These are phyloP conservation scores for Nyctibius bracteatus DNA, from an alignment of 2,113 vertebrate genomes.

Conservation along the genomic window DNA sequence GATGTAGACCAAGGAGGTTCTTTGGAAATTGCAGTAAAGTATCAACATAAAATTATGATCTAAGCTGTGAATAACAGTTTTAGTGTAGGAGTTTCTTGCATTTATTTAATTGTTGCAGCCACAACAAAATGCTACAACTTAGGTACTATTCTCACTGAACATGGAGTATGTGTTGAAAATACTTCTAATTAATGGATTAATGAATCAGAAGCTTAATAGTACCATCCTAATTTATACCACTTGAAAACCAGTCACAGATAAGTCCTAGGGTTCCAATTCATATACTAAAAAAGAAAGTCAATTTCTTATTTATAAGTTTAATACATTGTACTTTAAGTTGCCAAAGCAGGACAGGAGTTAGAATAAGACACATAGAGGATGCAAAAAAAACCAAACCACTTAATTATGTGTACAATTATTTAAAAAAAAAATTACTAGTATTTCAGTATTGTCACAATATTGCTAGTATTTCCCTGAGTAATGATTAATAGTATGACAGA, in stretches of 20 bases:
- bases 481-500: neutral
- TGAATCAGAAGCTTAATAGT: neutral
- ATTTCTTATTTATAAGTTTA: neutral
- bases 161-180: neutral
- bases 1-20: neutral
- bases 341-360: neutral
- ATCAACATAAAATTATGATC: neutral
- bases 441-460: neutral
- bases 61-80: neutral
- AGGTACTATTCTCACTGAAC: neutral
- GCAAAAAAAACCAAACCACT: neutral
- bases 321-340: neutral
- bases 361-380: neutral
- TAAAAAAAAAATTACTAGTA: neutral
- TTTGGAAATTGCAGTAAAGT: neutral
- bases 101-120: neutral
- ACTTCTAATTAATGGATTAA: neutral
- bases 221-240: neutral
- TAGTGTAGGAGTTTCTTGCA: neutral
- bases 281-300: neutral
- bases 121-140: neutral
- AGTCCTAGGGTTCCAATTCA: neutral
- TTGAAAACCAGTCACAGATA: neutral
- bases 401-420: neutral
- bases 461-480: neutral